Evolutionary conservation across 2,888 invertebrate genomes (phyloP).

Genomic region (Clunio marinus): DNA sequence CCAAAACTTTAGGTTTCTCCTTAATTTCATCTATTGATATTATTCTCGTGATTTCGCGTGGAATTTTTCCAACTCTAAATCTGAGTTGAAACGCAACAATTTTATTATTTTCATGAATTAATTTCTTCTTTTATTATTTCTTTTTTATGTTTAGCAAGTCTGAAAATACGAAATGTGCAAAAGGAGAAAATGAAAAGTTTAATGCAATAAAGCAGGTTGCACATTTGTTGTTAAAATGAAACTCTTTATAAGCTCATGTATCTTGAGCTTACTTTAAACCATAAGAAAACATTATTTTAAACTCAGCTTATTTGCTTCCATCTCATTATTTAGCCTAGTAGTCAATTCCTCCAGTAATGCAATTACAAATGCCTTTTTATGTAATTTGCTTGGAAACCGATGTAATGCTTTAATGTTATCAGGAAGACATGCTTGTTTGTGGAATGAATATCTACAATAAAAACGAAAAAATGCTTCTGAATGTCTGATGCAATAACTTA

Average conservation of each 20-base stretch:
- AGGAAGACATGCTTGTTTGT: not conserved
- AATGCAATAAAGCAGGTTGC: constrained; percentile 15
- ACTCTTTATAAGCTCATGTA: constrained; percentile 19
- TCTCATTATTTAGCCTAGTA: not conserved
- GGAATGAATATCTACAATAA: no score
- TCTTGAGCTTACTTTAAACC: not conserved
- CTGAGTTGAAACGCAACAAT: not conserved
- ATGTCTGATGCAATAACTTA: no score
- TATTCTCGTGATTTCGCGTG: not conserved
- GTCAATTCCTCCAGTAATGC: constrained; percentile 2
- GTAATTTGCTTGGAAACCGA: constrained; percentile 18
- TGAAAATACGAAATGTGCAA: not conserved
- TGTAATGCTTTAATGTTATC: constrained; percentile 6
- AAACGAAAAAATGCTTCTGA: not conserved
- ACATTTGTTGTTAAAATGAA: not conserved
- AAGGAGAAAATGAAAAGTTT: not conserved
- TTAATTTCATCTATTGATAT: not conserved
- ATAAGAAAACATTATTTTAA: not conserved
- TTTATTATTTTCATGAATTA: not conserved
- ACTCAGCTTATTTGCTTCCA: not conserved
- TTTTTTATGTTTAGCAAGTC: not conserved
- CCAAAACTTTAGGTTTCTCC: constrained; percentile 4
- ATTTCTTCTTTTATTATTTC: not conserved
- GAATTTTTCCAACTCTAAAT: not conserved
- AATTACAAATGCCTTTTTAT: constrained; percentile 23